phyloP scores from a whole-genome alignment of 2,888 invertebrate genomes.

The Norana najaformis region DNA sequence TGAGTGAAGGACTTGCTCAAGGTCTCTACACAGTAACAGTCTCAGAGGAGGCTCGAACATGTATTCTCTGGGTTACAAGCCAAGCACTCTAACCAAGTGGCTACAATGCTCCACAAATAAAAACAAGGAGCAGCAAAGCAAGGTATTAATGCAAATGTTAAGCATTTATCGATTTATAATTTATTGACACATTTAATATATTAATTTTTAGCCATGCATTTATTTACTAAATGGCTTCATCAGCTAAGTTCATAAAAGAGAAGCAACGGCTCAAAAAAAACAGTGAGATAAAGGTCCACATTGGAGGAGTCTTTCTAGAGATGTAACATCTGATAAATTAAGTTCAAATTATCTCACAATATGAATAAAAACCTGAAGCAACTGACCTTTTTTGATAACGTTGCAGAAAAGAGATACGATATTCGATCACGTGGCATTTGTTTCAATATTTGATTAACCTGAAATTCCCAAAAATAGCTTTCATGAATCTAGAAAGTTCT shows the following conservation, averaged over 20 bases:
- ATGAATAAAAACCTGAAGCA: background rate
- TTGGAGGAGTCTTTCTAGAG: background rate
- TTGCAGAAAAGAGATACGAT: constrained; percentile 95
- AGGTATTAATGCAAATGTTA: too few species aligned
- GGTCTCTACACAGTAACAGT: too few species aligned
- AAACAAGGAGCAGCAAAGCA: too few species aligned
- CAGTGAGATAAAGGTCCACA: background rate
- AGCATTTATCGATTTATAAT: background rate
- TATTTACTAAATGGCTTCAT: background rate
- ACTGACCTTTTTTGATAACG: constrained; percentile 83
- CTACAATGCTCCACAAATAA: too few species aligned
- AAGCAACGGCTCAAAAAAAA: background rate
- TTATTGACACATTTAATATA: background rate
- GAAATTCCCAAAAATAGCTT: constrained; percentile 25
- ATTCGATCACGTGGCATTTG: constrained; percentile 86
- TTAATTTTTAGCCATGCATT: background rate
- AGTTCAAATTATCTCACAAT: too few species aligned
- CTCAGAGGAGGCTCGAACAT: too few species aligned
- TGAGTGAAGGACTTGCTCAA: too few species aligned
- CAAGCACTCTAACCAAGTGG: too few species aligned
- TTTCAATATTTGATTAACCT: constrained; percentile 91
- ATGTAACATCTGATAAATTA: background rate
- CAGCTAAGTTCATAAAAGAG: background rate
- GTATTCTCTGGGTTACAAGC: too few species aligned
- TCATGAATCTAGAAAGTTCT: background rate